These are phyloP conservation scores for Cephus runcator DNA, from an alignment of 2,888 invertebrate species.

Conservation along the genomic window DNA sequence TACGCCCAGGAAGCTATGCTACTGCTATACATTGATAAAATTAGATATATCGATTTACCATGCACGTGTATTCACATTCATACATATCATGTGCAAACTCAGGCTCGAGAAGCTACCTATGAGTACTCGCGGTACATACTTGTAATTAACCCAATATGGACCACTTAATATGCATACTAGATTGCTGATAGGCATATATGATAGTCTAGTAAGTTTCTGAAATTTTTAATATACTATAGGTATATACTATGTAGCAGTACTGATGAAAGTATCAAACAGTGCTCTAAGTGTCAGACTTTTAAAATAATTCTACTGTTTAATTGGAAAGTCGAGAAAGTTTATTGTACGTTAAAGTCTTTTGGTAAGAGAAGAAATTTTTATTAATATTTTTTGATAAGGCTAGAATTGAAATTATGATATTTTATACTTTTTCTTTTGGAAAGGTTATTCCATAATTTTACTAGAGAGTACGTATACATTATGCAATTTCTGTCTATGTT, in stretches of 20 bases:
- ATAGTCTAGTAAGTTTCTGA: not conserved
- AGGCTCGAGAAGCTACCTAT: not conserved
- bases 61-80: constrained; percentile 30
- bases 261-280: not conserved
- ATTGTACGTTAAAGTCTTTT: not conserved
- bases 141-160: constrained; percentile 48
- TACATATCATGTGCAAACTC: constrained; percentile 13
- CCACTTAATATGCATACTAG: constrained; percentile 33
- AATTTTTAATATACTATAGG: not conserved
- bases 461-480: not conserved
- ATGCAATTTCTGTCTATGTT: not conserved
- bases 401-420: not conserved
- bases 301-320: not conserved
- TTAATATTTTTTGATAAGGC: not conserved
- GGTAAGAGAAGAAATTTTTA: not conserved
- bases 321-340: not conserved
- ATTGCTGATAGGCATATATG: not conserved
- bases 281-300: not conserved
- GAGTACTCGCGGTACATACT: constrained; percentile 24
- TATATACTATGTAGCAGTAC: not conserved
- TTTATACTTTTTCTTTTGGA: not conserved
- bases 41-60: constrained; percentile 47
- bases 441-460: not conserved
- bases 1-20: constrained; percentile 23
- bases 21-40: constrained; percentile 25